A percentile compares a stretch with the other conserved stretches of the same genome.
These are phyloP conservation scores for Brachionus plicatilis DNA, from an alignment of 1,140 invertebrate genomes.

Conservation along the genomic window DNA sequence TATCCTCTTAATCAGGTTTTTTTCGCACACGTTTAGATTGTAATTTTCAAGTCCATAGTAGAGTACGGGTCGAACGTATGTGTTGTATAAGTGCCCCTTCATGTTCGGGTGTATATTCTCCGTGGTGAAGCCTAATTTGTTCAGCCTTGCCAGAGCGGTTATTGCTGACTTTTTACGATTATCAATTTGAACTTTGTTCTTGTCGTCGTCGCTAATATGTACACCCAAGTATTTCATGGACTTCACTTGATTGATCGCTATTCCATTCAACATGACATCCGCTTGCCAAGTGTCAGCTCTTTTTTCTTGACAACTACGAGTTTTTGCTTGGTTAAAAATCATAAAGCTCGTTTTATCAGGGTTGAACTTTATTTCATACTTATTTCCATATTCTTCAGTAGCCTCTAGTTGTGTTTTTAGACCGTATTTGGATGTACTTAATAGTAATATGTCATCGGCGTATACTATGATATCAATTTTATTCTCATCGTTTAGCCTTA, in stretches of 20 bases:
- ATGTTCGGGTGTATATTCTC: background rate
- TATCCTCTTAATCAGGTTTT: background rate
- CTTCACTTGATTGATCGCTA: background rate
- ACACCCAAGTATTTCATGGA: too few relatives aligned
- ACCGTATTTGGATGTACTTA: background rate
- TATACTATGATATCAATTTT: slow-evolving; percentile 7
- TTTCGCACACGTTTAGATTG: too few relatives aligned
- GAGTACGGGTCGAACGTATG: background rate
- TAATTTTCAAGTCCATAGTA: background rate
- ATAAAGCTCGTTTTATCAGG: background rate
- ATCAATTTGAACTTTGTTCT: background rate
- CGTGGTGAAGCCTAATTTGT: background rate
- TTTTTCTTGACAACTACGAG: background rate
- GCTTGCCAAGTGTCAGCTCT: slow-evolving; percentile 10
- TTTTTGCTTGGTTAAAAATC: background rate
- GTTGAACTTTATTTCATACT: background rate
- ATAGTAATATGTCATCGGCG: background rate
- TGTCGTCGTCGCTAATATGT: background rate
- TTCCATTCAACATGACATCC: background rate
- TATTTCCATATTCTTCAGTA: background rate
- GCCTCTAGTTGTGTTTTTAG: background rate
- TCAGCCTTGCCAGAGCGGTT: background rate
- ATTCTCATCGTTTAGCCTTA: background rate
- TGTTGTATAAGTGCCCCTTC: slow-evolving; percentile 1
- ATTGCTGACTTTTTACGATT: background rate